A percentile compares a stretch with the other conserved stretches of the same genome.
phyloP scores from a whole-genome alignment of 1,140 invertebrate species.

The Drosophila paulistorum region DNA sequence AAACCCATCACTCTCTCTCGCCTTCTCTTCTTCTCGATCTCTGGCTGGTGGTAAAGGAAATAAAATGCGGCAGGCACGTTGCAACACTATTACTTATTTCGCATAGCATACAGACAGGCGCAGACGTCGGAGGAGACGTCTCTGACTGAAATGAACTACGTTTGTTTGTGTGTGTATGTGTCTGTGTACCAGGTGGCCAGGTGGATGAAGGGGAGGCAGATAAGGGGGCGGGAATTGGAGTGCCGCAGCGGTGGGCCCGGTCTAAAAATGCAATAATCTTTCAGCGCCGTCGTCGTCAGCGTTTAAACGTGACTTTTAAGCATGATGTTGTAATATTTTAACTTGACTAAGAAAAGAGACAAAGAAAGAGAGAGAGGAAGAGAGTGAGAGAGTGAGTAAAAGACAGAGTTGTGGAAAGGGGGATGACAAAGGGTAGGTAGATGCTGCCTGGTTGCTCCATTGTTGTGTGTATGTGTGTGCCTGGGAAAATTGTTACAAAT shows the following conservation, averaged over 20 bases:
- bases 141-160: constrained; percentile 78
- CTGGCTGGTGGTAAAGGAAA: constrained; percentile 56
- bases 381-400: too few relatives aligned
- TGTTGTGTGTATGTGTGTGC: constrained; percentile 72
- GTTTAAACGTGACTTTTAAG: constrained; percentile 81
- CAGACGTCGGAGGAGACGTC: constrained; percentile 55
- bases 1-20: constrained; percentile 12
- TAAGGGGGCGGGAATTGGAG: constrained; percentile 16
- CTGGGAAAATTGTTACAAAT: constrained; percentile 78
- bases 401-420: too few relatives aligned
- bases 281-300: constrained; percentile 79
- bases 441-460: constrained; percentile 33
- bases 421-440: neutral
- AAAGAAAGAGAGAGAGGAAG: neutral
- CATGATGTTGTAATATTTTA: constrained; percentile 81
- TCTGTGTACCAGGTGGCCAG: constrained; percentile 6
- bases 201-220: constrained; percentile 12
- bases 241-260: constrained; percentile 25
- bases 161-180: constrained; percentile 60
- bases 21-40: constrained; percentile 9
- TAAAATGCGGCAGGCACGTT: constrained; percentile 81
- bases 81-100: constrained; percentile 81
- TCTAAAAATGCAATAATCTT: constrained; percentile 80
- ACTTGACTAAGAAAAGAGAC: constrained; percentile 68
- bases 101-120: constrained; percentile 64